These are phyloP conservation scores for Platichthys flesus DNA, from an alignment of 2,113 vertebrate species.

Conservation along the genomic window DNA sequence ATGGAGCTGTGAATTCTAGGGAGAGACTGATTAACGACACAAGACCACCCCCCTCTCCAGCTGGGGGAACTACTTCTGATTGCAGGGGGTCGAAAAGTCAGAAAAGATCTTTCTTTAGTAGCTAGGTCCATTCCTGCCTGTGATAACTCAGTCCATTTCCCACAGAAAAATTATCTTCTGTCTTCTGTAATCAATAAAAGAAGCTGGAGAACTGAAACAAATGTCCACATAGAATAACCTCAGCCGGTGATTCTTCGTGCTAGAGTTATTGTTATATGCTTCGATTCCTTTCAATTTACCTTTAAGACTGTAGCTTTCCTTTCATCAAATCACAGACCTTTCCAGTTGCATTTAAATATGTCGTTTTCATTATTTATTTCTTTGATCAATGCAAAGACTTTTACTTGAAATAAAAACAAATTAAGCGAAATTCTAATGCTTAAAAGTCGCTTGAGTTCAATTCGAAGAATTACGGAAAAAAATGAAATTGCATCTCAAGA, in stretches of 20 bases:
- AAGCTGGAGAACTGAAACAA: not conserved
- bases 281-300: too few species aligned
- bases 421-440: too few species aligned
- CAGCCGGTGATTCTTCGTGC: not conserved
- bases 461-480: too few species aligned
- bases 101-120: slow-evolving; percentile 57
- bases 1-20: slow-evolving; percentile 83
- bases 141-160: slow-evolving; percentile 70
- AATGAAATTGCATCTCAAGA: too few species aligned
- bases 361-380: too few species aligned
- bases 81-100: slow-evolving; percentile 45
- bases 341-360: too few species aligned
- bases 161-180: slow-evolving; percentile 17
- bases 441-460: too few species aligned
- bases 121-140: slow-evolving; percentile 74
- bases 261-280: not conserved
- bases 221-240: not conserved
- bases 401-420: too few species aligned
- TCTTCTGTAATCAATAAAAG: slow-evolving; percentile 12
- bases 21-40: slow-evolving; percentile 83
- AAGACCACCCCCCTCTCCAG: slow-evolving; percentile 65
- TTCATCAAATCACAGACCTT: slow-evolving; percentile 1
- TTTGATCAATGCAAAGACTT: too few species aligned
- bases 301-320: not conserved
- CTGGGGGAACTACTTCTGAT: slow-evolving; percentile 74